Base-by-base conservation (phyloP, 2,888 invertebrate genomes). In the Apamea epomidion region DNA sequence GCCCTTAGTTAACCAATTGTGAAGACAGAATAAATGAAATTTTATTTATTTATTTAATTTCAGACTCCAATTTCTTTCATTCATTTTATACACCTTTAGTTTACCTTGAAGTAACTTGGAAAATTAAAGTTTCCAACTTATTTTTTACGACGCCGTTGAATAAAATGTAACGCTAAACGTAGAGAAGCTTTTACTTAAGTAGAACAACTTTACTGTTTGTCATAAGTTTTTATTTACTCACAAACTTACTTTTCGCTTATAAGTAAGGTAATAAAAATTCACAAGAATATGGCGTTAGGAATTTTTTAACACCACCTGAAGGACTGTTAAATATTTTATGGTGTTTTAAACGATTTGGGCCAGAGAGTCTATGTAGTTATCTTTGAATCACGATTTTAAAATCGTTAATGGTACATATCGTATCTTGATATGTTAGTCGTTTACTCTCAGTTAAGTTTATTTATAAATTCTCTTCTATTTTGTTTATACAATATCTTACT, bases 201-300 rank as follows among this genome's bases (percentile, higher is more conserved):
- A 42, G 77, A 86, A 74, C 37, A 74, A 78, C 87, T 86, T 86
- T 81, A 82, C 54, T 70, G 80, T 84, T 88, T 83, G 76, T 85
- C 88, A 81, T 76, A 86, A 88, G 82, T 89, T 89, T 87, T 89
- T 89, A 89, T 88, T 86, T 89, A 89, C 81, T 79, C 71, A 60
- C 76, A 76, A 90, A 88, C 80, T 88, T 78, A 85, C 81, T 85
- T 88, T 85, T 88, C 76, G 80, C 83, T 87, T 87, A 80, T 82
- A 85, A 82, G 80, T 84, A 73, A 79, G 67, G 78, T 87, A 83
- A 81, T 89, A 88, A 88, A 89, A 85, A 80, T 73, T 85, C 81
- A 85, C 85, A 79, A 83, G 83, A 86, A 80, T 76, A 76, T 74
- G 75, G 75, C 64, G 73, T 83, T 69, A 80, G 48, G 70, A 80